Conservation (phyloP, 2,113 vertebrate species). For the Columbina picui region DNA sequence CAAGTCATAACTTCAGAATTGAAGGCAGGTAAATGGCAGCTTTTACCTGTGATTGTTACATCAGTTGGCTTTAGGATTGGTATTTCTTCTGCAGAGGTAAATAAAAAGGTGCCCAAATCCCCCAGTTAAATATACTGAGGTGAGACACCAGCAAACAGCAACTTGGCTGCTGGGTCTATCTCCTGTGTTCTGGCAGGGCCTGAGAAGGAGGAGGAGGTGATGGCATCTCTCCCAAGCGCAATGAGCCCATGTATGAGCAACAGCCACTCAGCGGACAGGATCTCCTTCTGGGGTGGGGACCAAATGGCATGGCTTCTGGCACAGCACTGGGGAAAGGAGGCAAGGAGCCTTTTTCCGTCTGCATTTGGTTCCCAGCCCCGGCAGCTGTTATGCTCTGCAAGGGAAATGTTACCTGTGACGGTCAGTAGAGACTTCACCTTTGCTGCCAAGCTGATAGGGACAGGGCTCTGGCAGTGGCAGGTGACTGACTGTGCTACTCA, state of each 20-base stretch:
- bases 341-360: background rate
- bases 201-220: background rate
- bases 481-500: fast-evolving
- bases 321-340: background rate
- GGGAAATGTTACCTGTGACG: fast-evolving
- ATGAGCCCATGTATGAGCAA: fast-evolving
- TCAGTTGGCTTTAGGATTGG: background rate
- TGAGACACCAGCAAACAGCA: background rate
- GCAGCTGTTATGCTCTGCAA: background rate
- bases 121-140: background rate
- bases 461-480: background rate
- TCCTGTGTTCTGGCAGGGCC: background rate
- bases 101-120: background rate
- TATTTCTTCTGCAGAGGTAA: background rate
- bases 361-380: background rate
- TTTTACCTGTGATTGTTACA: background rate
- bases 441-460: background rate
- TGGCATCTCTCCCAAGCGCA: background rate
- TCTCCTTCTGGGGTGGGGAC: background rate
- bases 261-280: fast-evolving
- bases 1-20: background rate
- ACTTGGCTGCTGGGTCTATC: background rate
- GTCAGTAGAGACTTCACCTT: fast-evolving
- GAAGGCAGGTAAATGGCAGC: background rate
- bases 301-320: fast-evolving